phyloP scores from a whole-genome alignment of 2,113 vertebrate genomes.

The Edolisoma coerulescens region DNA sequence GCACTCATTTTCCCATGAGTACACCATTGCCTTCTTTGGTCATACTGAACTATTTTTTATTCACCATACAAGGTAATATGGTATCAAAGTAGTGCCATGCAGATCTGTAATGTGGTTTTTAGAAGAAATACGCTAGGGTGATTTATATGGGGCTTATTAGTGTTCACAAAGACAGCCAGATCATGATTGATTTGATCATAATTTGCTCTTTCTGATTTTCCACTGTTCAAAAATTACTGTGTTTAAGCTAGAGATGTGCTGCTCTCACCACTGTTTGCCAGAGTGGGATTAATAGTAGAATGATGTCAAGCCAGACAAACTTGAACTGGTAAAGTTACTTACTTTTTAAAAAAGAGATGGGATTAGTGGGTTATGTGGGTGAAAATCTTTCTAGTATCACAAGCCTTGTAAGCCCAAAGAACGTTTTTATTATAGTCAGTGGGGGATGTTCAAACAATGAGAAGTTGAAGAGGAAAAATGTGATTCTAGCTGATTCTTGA shows the following conservation, averaged over 20 bases:
- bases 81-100: not conserved
- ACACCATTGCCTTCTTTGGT: not conserved
- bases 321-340: not conserved
- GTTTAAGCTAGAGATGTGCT: not conserved
- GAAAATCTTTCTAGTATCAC: conserved; percentile 20
- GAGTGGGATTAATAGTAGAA: not conserved
- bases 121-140: not conserved
- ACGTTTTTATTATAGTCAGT: not conserved
- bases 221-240: not conserved
- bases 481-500: conserved; percentile 6
- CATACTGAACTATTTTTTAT: not conserved
- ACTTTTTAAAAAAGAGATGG: not conserved
- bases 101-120: not conserved
- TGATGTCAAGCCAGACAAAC: not conserved
- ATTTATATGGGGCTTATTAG: not conserved
- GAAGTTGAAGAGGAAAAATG: conserved; percentile 20
- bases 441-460: not conserved
- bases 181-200: not conserved
- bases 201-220: not conserved
- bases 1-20: not conserved
- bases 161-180: not conserved
- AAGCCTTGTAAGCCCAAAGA: not conserved
- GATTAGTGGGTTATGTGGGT: not conserved
- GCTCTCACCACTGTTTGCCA: not conserved
- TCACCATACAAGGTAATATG: not conserved